A percentile compares a stretch with the other conserved stretches of the same genome.
phyloP scores from a whole-genome alignment of 2,888 invertebrate species.

The Agonopterix subpropinquella region DNA sequence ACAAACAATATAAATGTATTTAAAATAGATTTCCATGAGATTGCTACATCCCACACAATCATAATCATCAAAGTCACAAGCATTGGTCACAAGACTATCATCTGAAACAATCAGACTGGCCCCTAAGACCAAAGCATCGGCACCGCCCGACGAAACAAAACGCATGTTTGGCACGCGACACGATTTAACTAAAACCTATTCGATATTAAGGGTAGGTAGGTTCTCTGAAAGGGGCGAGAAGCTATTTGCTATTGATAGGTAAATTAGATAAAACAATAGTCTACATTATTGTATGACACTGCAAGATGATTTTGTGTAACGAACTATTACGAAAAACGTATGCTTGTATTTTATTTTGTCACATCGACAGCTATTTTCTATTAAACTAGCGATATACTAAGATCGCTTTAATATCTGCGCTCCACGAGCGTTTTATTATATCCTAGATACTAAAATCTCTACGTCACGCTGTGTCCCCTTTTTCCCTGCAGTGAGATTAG shows the following conservation, averaged over 20 bases:
- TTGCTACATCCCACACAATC: not conserved
- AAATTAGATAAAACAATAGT: too few species aligned
- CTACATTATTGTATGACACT: too few species aligned
- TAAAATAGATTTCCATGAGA: too few species aligned
- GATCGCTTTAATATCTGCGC: conserved; percentile 10
- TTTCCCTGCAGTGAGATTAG: conserved; percentile 19
- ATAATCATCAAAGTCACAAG: not conserved
- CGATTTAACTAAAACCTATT: conserved; percentile 25
- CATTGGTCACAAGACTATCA: conserved; percentile 1
- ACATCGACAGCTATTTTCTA: too few species aligned
- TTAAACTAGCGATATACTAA: too few species aligned
- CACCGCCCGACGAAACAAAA: conserved; percentile 1
- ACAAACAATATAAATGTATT: too few species aligned
- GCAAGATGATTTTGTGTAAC: too few species aligned
- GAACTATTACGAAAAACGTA: too few species aligned
- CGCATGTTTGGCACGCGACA: conserved; percentile 26
- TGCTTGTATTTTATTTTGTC: too few species aligned
- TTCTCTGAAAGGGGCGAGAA: too few species aligned
- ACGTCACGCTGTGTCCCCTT: conserved; percentile 17
- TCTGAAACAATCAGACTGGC: conserved; percentile 3
- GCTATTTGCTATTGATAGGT: too few species aligned
- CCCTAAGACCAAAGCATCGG: conserved; percentile 2
- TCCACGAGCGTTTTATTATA: conserved; percentile 13
- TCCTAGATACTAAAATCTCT: conserved; percentile 4
- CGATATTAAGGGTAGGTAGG: conserved; percentile 5